phyloP scores from a whole-genome alignment of 2,888 invertebrate species.

The Vesta saturnalis region DNA sequence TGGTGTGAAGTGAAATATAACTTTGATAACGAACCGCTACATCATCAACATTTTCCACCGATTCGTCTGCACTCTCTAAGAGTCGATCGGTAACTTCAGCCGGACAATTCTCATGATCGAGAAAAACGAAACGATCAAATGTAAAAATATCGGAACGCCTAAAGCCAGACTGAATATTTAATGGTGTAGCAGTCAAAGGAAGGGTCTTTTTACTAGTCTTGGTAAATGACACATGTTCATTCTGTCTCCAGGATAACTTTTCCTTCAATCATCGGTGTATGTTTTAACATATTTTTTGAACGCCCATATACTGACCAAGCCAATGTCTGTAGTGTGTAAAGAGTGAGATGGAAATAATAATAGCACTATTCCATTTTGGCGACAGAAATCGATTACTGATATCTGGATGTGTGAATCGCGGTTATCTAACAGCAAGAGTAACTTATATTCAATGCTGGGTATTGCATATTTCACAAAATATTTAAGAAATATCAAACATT shows the following conservation, averaged over 20 bases:
- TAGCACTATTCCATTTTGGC: too few species aligned
- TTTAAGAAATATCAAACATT: not conserved
- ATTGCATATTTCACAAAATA: not conserved
- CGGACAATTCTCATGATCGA: not conserved
- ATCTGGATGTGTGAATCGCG: too few species aligned
- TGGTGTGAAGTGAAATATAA: too few species aligned
- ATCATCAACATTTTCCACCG: too few species aligned
- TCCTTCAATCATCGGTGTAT: not conserved
- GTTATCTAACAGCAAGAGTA: too few species aligned
- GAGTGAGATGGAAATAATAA: not conserved
- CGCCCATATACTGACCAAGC: not conserved
- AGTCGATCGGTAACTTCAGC: not conserved
- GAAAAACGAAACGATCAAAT: not conserved
- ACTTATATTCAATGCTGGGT: not conserved
- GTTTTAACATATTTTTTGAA: not conserved
- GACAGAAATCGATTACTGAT: too few species aligned
- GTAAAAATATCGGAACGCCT: not conserved
- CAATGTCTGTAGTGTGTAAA: not conserved
- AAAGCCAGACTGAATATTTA: not conserved
- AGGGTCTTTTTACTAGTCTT: not conserved
- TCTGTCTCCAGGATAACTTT: not conserved
- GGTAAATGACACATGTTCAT: not conserved
- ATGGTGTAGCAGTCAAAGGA: not conserved
- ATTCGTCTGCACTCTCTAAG: not conserved
- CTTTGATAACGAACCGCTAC: too few species aligned